Evolutionary conservation across 2,888 invertebrate genomes (phyloP).

Genomic region (Drosophila testacea): DNA sequence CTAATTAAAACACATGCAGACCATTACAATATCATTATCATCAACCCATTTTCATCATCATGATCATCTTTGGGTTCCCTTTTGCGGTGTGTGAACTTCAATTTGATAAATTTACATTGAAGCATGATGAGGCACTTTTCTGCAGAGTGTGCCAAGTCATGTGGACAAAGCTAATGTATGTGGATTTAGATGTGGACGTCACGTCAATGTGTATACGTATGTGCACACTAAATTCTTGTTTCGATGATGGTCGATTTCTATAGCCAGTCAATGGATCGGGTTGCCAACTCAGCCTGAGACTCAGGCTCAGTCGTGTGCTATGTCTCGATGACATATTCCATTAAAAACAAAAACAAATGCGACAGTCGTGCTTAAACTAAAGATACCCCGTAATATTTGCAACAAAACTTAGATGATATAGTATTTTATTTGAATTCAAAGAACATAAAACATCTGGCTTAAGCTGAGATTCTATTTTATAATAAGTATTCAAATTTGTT

Average conservation of each 20-base stretch:
- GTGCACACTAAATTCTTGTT: not conserved
- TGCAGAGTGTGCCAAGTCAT: constrained; percentile 62
- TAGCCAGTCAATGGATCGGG: constrained; percentile 53
- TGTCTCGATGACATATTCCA: constrained; percentile 74
- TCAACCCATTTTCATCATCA: constrained; percentile 27
- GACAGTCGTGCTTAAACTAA: not conserved
- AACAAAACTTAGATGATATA: too few relatives aligned
- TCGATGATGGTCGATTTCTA: constrained; percentile 28
- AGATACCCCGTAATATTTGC: constrained; percentile 13
- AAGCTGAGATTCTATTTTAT: too few relatives aligned
- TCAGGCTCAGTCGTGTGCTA: constrained; percentile 42
- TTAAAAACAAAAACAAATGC: constrained; percentile 42
- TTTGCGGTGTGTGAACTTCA: constrained; percentile 61
- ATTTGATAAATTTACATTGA: constrained; percentile 72
- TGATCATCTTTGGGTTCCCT: constrained; percentile 34
- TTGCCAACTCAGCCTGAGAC: constrained; percentile 21
- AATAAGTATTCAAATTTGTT: too few relatives aligned
- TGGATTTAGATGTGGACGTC: constrained; percentile 57
- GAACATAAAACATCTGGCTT: too few relatives aligned
- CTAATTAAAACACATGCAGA: constrained; percentile 75
- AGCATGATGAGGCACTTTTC: constrained; percentile 68
- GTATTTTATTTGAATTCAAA: too few relatives aligned
- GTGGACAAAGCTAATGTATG: constrained; percentile 73
- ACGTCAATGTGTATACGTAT: constrained; percentile 5
- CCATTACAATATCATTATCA: constrained; percentile 36